Base-by-base conservation (phyloP, 2,797 vertebrate species). In the Cyclopterus lumpus region DNA sequence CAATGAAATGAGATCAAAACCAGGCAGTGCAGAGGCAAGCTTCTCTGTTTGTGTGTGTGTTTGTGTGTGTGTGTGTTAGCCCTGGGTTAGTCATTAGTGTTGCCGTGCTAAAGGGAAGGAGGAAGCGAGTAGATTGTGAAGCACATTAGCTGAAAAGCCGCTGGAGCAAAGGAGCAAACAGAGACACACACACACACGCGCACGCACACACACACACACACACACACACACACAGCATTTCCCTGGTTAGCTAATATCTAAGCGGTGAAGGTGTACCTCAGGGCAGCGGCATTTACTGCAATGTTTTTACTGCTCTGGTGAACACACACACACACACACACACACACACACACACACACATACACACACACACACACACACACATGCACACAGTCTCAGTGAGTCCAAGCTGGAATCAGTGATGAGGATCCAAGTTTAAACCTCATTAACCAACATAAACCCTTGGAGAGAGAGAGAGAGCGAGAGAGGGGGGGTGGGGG, bases 51-150 rank as follows among this genome's bases (percentile, higher is more conserved):
- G 51, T 28, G 53, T 18, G 16, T 30, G 20, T 59, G 32, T 53
- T 26, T 67, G 69, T 65, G 34, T 72, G 80, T 58, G 51, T 63
- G 70, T 59, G 57, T 61, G n/a, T 68, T 66, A 63, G 69, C 80
- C 77, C 62, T 85, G 67, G 80, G 82, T 88, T 87, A 88, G 81
- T 82, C 81, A 89, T 91, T 89, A 90, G 79, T 49, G 66, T 57
- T 71, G 71, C 57, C 63, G 75, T 61, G 79, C 75, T 76, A 58
- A 80, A 71, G 86, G 83, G 75, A 75, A 85, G 67, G 74, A 82
- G 40, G 71, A 82, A 84, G 75, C 64, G 14, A 62, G 79, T 75
- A 73, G 77, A 88, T 87, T 48, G 80, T 84, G 78, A 87, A 87
- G 60, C 71, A 79, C 86, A 88, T 90, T 90, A 88, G 77, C 79